Percentiles rank a stretch among this genome's conserved stretches.
Conservation (phyloP, 2,888 invertebrate genomes). For the Rosalia funebris region DNA sequence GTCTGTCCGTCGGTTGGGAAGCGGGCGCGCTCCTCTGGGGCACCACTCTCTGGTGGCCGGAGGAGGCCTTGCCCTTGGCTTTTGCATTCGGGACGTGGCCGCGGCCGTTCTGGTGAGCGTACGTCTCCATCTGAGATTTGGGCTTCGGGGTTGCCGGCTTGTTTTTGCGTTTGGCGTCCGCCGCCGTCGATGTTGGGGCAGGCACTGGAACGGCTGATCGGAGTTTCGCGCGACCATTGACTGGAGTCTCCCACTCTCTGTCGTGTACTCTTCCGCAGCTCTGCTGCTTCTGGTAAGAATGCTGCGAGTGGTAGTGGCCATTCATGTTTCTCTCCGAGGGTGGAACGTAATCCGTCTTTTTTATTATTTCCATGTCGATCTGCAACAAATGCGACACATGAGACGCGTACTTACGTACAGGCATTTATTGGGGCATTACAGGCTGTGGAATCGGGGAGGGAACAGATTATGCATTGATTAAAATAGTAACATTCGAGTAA, state of each 20-base stretch:
- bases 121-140: constrained; percentile 24
- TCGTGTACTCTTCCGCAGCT: constrained; percentile 43
- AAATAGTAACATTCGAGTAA: too few relatives aligned
- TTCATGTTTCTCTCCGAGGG: constrained; percentile 58
- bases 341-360: constrained; percentile 64
- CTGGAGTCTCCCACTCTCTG: constrained; percentile 56
- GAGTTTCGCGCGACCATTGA: constrained; percentile 56
- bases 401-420: too few relatives aligned
- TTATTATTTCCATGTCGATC: constrained; percentile 67
- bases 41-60: constrained; percentile 7
- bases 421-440: too few relatives aligned
- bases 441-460: too few relatives aligned
- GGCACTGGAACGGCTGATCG: constrained; percentile 56
- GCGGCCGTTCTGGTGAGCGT: constrained; percentile 16
- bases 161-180: constrained; percentile 48
- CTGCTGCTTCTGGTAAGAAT: constrained; percentile 37
- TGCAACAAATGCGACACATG: constrained; percentile 55
- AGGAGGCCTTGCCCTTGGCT: background rate
- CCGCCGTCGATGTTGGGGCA: constrained; percentile 54
- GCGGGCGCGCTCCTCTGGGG: constrained; percentile 8
- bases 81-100: constrained; percentile 11
- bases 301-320: constrained; percentile 49
- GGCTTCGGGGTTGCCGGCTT: constrained; percentile 35
- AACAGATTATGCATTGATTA: too few relatives aligned
- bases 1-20: constrained; percentile 27